Evolutionary conservation across 2,888 invertebrate species (phyloP).

Genomic region (Dromius quadrimaculatus): DNA sequence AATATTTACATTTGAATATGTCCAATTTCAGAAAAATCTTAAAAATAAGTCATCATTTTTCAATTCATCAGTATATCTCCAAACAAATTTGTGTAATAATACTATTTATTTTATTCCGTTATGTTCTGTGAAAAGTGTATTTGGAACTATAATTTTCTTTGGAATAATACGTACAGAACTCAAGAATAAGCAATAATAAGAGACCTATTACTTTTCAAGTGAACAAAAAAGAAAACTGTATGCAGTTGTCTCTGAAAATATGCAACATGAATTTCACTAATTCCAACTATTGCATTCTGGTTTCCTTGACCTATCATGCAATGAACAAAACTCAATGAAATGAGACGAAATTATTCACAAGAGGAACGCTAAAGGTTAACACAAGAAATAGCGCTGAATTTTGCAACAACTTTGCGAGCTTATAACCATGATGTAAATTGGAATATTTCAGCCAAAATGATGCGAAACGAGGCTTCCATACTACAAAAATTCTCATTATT

Average conservation of each 20-base stretch:
- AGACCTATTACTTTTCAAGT: constrained; percentile 2
- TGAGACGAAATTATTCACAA: constrained; percentile 11
- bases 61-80: too few relatives aligned
- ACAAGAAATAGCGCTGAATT: too few relatives aligned
- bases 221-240: constrained; percentile 5
- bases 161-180: constrained; percentile 19
- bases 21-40: too few relatives aligned
- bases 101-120: too few relatives aligned
- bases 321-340: constrained; percentile 12
- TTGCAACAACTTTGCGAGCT: too few relatives aligned
- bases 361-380: too few relatives aligned
- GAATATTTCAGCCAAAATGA: not conserved
- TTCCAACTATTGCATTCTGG: constrained; percentile 3
- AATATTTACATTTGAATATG: too few relatives aligned
- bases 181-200: constrained; percentile 13
- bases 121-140: too few relatives aligned
- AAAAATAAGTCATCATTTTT: too few relatives aligned
- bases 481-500: not conserved
- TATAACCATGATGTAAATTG: too few relatives aligned
- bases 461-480: not conserved
- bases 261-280: constrained; percentile 9
- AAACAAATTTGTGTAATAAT: too few relatives aligned
- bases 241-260: not conserved
- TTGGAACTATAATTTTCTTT: too few relatives aligned
- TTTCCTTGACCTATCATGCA: constrained; percentile 31